A percentile compares a stretch with the other conserved stretches of the same genome.
Conservation (phyloP, 2,797 vertebrate genomes). For the Selene dorsalis region DNA sequence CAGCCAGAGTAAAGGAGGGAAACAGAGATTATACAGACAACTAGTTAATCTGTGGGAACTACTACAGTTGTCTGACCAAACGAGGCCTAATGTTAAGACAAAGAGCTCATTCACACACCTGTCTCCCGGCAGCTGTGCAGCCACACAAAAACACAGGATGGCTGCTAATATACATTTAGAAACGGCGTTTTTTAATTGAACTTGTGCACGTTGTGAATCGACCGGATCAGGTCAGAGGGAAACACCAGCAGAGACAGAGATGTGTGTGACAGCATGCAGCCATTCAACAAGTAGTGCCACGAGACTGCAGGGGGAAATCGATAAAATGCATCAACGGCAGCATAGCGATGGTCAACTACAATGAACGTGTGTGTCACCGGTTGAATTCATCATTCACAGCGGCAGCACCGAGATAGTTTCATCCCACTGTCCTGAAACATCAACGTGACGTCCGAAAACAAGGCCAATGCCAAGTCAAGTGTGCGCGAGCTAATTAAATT, state of each 20-base stretch:
- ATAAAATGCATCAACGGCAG: constrained; percentile 36
- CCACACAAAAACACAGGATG: neutral
- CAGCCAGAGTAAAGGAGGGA: constrained; percentile 26
- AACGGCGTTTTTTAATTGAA: neutral
- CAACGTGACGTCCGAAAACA: constrained; percentile 11
- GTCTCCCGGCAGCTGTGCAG: constrained; percentile 48
- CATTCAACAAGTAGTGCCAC: constrained; percentile 71
- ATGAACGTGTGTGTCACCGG: neutral
- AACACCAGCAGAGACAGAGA: neutral
- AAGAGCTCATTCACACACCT: constrained; percentile 68
- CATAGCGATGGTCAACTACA: neutral
- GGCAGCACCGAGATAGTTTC: neutral
- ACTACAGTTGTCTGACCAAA: constrained; percentile 18
- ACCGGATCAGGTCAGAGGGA: constrained; percentile 22
- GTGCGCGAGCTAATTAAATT: constrained; percentile 38
- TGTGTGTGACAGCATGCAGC: constrained; percentile 45
- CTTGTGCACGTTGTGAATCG: neutral
- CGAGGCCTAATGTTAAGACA: constrained; percentile 56
- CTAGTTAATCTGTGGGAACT: constrained; percentile 53
- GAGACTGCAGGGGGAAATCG: constrained; percentile 39
- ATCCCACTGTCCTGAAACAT: neutral
- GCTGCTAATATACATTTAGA: neutral
- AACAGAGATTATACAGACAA: constrained; percentile 55
- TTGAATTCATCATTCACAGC: neutral
- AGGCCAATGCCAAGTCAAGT: constrained; percentile 70